These are phyloP conservation scores for Anoura caudifer DNA, from an alignment of 2,113 vertebrate species.

Conservation along the genomic window DNA sequence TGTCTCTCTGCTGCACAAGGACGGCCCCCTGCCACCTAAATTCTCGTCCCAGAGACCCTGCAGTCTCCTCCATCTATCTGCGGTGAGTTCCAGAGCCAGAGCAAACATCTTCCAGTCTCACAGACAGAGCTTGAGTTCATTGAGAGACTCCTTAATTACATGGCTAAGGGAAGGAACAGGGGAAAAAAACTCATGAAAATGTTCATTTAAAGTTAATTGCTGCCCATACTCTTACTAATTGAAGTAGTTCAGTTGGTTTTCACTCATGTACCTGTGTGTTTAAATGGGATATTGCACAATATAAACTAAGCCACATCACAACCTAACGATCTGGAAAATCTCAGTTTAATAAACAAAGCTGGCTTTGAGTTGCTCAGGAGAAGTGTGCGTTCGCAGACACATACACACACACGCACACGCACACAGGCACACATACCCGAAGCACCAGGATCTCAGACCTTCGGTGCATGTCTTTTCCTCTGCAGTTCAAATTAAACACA, in stretches of 20 bases:
- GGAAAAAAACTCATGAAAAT: slow-evolving; percentile 48
- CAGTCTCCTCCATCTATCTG: not conserved
- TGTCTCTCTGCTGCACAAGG: not conserved
- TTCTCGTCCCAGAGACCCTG: not conserved
- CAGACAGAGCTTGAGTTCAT: not conserved
- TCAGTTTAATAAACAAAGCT: slow-evolving; percentile 80
- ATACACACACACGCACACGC: not conserved
- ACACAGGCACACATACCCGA: not conserved
- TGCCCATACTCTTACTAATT: slow-evolving; percentile 58
- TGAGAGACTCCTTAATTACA: slow-evolving; percentile 26
- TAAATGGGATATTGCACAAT: slow-evolving; percentile 73
- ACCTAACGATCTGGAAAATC: slow-evolving; percentile 78
- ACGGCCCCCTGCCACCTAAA: not conserved
- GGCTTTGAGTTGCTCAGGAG: slow-evolving; percentile 79
- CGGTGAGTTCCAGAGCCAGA: not conserved
- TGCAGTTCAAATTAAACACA: slow-evolving; percentile 70
- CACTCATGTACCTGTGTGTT: slow-evolving; percentile 51
- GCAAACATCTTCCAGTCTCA: not conserved
- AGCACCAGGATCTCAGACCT: slow-evolving; percentile 57
- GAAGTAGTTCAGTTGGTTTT: slow-evolving; percentile 69
- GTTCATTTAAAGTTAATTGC: slow-evolving; percentile 61
- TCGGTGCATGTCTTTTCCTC: slow-evolving; percentile 69
- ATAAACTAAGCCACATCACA: slow-evolving; percentile 73
- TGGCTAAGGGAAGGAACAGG: not conserved
- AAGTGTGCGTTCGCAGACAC: not conserved